Conservation (phyloP, 2,888 invertebrate species). For the Apodemia duryi region DNA sequence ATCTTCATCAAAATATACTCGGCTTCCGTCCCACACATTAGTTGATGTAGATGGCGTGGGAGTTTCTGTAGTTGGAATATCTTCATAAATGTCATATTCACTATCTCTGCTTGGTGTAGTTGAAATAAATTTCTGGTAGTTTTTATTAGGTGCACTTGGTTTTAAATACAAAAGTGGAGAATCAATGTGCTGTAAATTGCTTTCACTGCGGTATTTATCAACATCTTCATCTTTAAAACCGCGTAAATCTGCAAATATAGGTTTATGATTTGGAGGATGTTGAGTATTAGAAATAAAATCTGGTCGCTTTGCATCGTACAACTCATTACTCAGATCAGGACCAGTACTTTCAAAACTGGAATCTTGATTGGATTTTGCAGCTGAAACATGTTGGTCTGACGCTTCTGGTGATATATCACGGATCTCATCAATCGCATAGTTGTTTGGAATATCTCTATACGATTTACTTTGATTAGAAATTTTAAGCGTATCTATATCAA, state of each 20-base stretch:
- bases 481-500: slow-evolving; percentile 74
- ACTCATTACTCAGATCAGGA: slow-evolving; percentile 53
- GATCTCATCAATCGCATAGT: slow-evolving; percentile 55
- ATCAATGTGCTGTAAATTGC: slow-evolving; percentile 74
- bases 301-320: slow-evolving; percentile 51
- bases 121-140: slow-evolving; percentile 62
- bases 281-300: slow-evolving; percentile 45
- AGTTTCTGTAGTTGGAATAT: slow-evolving; percentile 48
- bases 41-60: slow-evolving; percentile 40
- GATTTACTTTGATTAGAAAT: slow-evolving; percentile 55
- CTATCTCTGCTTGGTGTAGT: slow-evolving; percentile 49
- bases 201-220: slow-evolving; percentile 67
- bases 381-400: slow-evolving; percentile 65
- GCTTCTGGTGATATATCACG: slow-evolving; percentile 77
- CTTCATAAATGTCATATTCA: slow-evolving; percentile 69
- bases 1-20: slow-evolving; percentile 47
- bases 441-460: slow-evolving; percentile 62
- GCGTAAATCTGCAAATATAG: slow-evolving; percentile 61
- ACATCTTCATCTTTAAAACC: slow-evolving; percentile 64
- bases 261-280: slow-evolving; percentile 52
- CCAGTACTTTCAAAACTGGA: slow-evolving; percentile 69
- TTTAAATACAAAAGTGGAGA: slow-evolving; percentile 78
- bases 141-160: slow-evolving; percentile 76
- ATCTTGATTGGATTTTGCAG: slow-evolving; percentile 61
- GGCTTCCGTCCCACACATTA: slow-evolving; percentile 51